phyloP scores from a whole-genome alignment of 2,113 vertebrate genomes.

The Megaceryle maxima region DNA sequence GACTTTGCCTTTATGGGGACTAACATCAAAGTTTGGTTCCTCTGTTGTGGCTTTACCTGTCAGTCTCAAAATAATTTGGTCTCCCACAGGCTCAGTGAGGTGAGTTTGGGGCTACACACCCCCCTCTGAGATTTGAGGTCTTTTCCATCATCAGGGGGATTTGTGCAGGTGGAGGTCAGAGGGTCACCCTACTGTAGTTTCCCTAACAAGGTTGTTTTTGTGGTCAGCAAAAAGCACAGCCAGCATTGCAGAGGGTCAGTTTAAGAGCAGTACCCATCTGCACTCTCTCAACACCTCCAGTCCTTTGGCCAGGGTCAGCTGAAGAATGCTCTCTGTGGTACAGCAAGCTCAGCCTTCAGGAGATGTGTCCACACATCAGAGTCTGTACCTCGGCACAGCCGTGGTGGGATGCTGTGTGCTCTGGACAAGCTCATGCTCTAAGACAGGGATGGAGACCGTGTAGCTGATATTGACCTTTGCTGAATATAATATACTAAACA shows the following conservation, averaged over 20 bases:
- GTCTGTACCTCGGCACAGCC: background rate
- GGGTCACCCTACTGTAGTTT: background rate
- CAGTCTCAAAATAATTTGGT: accelerated
- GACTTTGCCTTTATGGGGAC: background rate
- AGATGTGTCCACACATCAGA: accelerated
- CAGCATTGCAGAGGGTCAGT: background rate
- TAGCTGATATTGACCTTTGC: background rate
- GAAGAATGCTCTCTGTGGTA: accelerated
- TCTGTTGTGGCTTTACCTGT: background rate
- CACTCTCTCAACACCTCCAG: background rate
- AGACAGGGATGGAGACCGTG: background rate
- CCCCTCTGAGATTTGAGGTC: background rate
- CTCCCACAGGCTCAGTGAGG: accelerated
- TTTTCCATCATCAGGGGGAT: background rate
- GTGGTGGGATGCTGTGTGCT: background rate
- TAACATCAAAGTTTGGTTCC: background rate
- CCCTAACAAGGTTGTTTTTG: background rate
- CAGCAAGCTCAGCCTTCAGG: background rate
- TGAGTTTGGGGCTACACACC: background rate
- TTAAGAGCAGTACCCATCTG: accelerated
- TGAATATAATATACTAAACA: background rate
- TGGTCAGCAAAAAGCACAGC: background rate
- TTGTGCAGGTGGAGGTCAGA: background rate
- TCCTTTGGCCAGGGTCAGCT: background rate
- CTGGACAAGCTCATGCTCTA: background rate